Evolutionary conservation across 2,113 vertebrate species (phyloP).

Genomic region (Leptosomus discolor): DNA sequence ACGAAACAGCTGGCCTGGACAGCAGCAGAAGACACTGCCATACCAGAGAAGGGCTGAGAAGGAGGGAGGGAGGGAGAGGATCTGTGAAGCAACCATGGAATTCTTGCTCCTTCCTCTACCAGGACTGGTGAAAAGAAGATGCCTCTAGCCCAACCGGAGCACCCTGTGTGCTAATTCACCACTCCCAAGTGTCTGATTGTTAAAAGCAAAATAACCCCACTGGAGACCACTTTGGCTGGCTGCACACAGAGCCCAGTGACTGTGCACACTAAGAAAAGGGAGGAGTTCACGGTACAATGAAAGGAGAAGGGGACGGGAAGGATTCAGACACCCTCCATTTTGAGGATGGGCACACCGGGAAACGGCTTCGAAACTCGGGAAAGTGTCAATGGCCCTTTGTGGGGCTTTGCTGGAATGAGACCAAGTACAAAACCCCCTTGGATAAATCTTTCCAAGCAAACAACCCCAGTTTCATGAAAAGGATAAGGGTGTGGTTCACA

Average conservation of each 20-base stretch:
- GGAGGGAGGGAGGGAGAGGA: not conserved
- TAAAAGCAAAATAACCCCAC: not conserved
- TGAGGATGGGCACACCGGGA: not conserved
- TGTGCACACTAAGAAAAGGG: fast-evolving
- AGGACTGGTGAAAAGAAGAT: not conserved
- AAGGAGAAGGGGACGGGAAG: not conserved
- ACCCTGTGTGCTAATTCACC: not conserved
- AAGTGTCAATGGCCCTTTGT: not conserved
- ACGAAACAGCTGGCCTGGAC: not conserved
- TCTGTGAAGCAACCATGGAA: not conserved
- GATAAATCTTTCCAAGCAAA: not conserved
- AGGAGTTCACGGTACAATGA: not conserved
- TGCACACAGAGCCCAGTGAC: not conserved
- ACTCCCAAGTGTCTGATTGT: not conserved
- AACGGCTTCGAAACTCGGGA: fast-evolving
- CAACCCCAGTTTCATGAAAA: not conserved
- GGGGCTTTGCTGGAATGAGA: not conserved
- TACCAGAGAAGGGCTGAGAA: not conserved
- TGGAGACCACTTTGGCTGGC: not conserved
- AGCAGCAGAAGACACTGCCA: not conserved
- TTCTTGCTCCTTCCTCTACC: not conserved
- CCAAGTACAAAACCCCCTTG: not conserved
- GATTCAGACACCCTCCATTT: not conserved
- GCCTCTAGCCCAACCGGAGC: not conserved
- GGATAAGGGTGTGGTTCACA: not conserved